phyloP scores from a whole-genome alignment of 2,888 invertebrate species.

The Serripes groenlandicus region DNA sequence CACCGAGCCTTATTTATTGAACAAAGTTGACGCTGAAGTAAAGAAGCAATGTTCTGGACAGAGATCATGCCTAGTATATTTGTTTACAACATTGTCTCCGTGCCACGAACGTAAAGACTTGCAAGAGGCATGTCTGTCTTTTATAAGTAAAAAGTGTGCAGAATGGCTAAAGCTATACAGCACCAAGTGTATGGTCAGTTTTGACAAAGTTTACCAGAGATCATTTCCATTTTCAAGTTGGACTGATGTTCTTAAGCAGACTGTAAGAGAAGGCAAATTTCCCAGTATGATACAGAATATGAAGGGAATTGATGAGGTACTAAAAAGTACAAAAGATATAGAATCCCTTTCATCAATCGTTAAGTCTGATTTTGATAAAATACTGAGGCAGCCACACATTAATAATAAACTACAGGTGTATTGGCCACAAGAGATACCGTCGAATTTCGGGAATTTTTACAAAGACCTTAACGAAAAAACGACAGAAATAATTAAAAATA shows the following conservation, averaged over 20 bases:
- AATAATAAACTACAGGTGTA: neutral
- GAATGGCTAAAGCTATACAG: neutral
- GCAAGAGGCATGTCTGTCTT: neutral
- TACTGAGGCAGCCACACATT: neutral
- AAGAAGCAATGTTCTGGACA: neutral
- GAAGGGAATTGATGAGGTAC: neutral
- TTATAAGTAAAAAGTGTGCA: neutral
- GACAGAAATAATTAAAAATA: neutral
- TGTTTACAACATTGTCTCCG: constrained; percentile 1
- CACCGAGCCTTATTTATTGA: neutral
- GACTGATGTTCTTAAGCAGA: neutral
- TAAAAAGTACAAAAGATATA: neutral
- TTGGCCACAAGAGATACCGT: neutral
- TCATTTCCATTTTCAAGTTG: neutral
- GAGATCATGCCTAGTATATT: neutral
- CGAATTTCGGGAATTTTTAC: neutral
- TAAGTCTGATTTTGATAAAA: neutral
- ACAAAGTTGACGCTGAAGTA: neutral
- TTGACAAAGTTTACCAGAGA: neutral
- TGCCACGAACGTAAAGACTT: neutral
- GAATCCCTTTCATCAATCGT: neutral
- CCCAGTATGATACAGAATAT: neutral
- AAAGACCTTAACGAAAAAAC: neutral
- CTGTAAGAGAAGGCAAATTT: neutral
- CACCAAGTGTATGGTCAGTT: constrained; percentile 2